Base-by-base conservation (phyloP, 2,888 invertebrate genomes). In the Dasypogon diadema region DNA sequence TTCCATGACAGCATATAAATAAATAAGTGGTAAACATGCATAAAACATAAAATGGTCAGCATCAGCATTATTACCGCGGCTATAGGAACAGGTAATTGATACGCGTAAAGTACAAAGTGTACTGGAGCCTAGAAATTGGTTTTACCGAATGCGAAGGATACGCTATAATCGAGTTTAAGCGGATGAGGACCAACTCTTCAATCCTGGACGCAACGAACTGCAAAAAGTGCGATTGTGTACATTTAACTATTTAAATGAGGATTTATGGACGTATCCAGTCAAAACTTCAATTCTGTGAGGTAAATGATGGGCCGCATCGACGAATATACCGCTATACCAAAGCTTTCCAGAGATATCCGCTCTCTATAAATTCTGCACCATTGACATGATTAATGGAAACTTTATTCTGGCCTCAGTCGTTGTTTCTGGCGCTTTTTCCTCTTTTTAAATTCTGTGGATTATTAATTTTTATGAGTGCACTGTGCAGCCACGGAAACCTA, bases 371-470 rank as follows among this genome's bases (percentile, higher is more conserved):
- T 70, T 37, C 30, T 54, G 70, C 30, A 54, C 54, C 46, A 76
- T 68, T 74, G 76, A 58, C 58, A 68, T 76, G 74, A 76, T 74
- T 68, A 68, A 76, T 76, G 76, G 68, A 55, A 76, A 68, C 68
- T 76, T 54, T 70, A 70, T 70, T 70, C 70, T 68, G 70, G 54
- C 37, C 21, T 34, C 54, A 54, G 54, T 54, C 70, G 51, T 70
- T 70, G 54, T 54, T 37, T 24, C 37, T 56, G 73, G 12, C 42
- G 73, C 42, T 73, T 73, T 55, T 73, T 56, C 4, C 34, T 26
- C 34, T 42, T 73, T 73, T 73, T 73, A 42, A 73, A 56, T 56
- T 73, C 42, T 22, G 18, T 21, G 73, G 56, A 56, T 73, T 73
- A 73, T 73, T 73, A 73, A 73, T 42, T 73, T 73, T 73, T 73